Conservation (phyloP, 2,797 vertebrate genomes). For the Rhincodon typus region DNA sequence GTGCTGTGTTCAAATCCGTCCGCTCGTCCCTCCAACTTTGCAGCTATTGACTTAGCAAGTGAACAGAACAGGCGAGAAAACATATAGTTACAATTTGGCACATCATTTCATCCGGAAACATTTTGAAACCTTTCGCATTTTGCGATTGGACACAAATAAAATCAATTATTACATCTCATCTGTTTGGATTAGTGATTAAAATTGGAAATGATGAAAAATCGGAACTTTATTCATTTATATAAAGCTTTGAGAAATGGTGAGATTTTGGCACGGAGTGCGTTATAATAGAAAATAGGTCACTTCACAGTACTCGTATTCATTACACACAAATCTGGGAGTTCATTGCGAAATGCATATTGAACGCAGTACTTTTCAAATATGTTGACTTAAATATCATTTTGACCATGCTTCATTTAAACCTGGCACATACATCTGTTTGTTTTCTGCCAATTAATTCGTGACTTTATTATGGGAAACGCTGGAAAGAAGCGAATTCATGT, state of each 20-base stretch:
- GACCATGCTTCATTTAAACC: background rate
- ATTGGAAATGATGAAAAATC: background rate
- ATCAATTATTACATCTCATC: background rate
- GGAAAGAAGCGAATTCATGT: background rate
- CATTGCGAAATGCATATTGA: background rate
- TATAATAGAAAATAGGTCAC: background rate
- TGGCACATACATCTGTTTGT: background rate
- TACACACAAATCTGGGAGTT: background rate
- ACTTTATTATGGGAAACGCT: too few species aligned
- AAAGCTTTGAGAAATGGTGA: background rate
- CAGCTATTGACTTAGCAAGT: background rate
- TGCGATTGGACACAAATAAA: background rate
- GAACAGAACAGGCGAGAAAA: background rate
- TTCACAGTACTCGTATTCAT: conserved; percentile 23
- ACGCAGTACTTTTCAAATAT: background rate
- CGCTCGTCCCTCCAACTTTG: background rate
- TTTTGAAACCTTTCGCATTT: background rate
- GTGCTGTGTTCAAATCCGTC: background rate
- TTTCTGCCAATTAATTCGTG: background rate
- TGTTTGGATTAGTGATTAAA: background rate
- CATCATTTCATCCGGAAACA: background rate
- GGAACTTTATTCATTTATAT: background rate
- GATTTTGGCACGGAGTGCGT: background rate
- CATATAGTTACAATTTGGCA: background rate
- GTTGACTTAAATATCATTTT: background rate